Evolutionary conservation across 2,113 vertebrate genomes (phyloP).

Genomic region (Pseudorasbora parva): DNA sequence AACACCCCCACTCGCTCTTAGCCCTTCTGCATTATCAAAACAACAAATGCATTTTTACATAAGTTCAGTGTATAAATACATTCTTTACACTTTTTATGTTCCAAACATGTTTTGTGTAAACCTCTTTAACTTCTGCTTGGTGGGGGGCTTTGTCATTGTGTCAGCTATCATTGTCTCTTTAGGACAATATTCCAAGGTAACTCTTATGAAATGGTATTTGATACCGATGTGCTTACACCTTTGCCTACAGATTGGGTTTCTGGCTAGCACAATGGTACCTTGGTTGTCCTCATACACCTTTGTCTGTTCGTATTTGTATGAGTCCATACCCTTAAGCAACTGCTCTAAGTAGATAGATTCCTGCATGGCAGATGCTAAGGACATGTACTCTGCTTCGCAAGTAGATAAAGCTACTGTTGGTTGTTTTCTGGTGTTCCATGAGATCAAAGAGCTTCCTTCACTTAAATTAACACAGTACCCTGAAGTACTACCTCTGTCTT

Average conservation of each 20-base stretch:
- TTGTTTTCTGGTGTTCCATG: slow-evolving; percentile 34
- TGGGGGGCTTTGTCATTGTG: slow-evolving; percentile 24
- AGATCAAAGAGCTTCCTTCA: neutral
- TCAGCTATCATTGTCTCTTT: slow-evolving; percentile 24
- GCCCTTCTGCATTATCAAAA: neutral
- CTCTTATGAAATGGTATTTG: slow-evolving; percentile 28
- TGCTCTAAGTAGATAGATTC: slow-evolving; percentile 4
- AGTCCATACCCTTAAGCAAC: neutral
- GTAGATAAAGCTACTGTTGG: slow-evolving; percentile 19
- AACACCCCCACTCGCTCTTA: slow-evolving; percentile 2
- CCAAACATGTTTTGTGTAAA: neutral
- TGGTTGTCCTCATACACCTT: neutral
- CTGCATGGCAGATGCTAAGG: neutral
- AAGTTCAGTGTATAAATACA: neutral
- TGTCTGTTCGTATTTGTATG: neutral
- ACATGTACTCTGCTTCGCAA: slow-evolving; percentile 8
- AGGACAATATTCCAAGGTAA: neutral
- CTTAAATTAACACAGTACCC: neutral
- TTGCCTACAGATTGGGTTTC: slow-evolving; percentile 16
- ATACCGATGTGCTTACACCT: slow-evolving; percentile 30
- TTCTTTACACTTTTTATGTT: neutral
- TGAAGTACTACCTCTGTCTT: no score
- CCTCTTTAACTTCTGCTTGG: neutral
- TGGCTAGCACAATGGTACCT: slow-evolving; percentile 26
- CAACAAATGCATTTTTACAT: no score